These are phyloP conservation scores for Nomada fabriciana DNA, from an alignment of 2,888 invertebrate genomes.

Conservation along the genomic window DNA sequence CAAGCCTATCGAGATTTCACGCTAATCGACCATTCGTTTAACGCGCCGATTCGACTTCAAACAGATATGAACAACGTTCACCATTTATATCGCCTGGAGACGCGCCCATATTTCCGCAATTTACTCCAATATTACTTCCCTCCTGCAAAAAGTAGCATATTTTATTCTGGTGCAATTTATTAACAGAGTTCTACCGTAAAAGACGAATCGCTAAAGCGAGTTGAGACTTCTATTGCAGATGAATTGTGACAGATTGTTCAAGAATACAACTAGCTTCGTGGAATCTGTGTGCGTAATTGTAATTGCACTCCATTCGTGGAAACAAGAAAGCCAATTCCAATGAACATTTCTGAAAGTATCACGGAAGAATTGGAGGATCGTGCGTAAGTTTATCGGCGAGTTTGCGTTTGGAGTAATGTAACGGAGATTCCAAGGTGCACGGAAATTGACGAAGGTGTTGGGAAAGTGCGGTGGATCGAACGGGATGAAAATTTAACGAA, in stretches of 20 bases:
- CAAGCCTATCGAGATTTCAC: constrained; percentile 12
- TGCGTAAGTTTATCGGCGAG: not conserved
- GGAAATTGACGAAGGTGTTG: not conserved
- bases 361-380: no score
- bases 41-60: not conserved
- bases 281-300: no score
- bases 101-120: constrained; percentile 14
- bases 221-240: not conserved
- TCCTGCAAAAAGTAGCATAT: not conserved
- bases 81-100: not conserved
- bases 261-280: no score
- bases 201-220: constrained; percentile 16
- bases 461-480: not conserved
- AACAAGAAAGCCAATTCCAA: not conserved
- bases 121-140: not conserved
- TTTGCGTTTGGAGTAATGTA: not conserved
- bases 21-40: constrained; percentile 26
- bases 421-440: not conserved
- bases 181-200: no score
- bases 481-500: constrained; percentile 24
- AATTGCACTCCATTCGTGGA: not conserved
- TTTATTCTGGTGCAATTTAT: not conserved
- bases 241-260: not conserved
- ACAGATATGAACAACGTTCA: not conserved
- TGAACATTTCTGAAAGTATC: not conserved